Conservation (phyloP, 30 jellyfish, hydroid and myxozoan species). For the Rhopilema esculentum region DNA sequence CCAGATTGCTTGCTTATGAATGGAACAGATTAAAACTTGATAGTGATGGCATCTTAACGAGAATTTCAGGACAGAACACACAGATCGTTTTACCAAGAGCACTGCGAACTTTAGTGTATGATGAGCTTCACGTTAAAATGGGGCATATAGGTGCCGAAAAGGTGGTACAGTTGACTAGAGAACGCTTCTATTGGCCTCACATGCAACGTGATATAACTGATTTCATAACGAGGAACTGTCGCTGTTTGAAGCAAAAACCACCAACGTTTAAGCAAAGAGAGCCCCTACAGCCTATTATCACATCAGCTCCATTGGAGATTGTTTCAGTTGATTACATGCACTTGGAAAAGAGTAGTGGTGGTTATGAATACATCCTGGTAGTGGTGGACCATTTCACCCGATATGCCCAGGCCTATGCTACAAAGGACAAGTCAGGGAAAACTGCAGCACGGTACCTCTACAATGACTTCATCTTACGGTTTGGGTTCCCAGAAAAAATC, state of each 20-base stretch:
- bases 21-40: constrained; percentile 10
- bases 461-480: too few relatives aligned
- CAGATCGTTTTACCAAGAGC: too few relatives aligned
- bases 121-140: constrained; percentile 48
- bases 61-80: constrained; percentile 4
- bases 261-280: constrained; percentile 39
- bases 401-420: too few relatives aligned
- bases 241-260: constrained; percentile 44
- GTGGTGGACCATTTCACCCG: too few relatives aligned
- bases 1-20: constrained; percentile 33
- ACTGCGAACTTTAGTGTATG: constrained; percentile 29
- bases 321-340: constrained; percentile 29
- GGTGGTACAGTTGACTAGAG: constrained; percentile 17
- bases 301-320: constrained; percentile 29
- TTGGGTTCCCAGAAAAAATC: too few relatives aligned
- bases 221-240: constrained; percentile 40
- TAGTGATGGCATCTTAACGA: constrained; percentile 22
- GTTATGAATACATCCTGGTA: too few relatives aligned
- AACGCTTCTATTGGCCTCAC: constrained; percentile 68
- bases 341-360: too few relatives aligned
- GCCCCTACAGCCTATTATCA: constrained; percentile 33
- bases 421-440: too few relatives aligned
- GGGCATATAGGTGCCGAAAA: constrained; percentile 67
- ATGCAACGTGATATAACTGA: constrained; percentile 51
- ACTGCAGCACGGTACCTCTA: too few relatives aligned